These are phyloP conservation scores for Chionoecetes opilio DNA, from an alignment of 1,140 invertebrate genomes.

Conservation along the genomic window DNA sequence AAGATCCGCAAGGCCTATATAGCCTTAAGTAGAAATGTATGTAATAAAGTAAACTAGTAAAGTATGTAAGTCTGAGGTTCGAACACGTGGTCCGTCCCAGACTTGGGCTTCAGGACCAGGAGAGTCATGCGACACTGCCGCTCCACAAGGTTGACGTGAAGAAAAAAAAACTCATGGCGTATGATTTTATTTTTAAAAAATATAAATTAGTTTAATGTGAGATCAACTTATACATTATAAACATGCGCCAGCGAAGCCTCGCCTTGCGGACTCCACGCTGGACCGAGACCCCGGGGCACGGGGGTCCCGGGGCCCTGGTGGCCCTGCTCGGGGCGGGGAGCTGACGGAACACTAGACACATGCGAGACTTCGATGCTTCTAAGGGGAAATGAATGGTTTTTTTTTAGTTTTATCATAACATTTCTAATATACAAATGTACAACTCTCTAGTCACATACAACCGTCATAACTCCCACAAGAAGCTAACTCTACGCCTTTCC, in stretches of 20 bases:
- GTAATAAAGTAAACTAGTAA: too few species aligned
- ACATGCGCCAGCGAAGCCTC: not conserved
- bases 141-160: not conserved
- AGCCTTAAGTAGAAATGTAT: too few species aligned
- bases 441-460: not conserved
- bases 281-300: not conserved
- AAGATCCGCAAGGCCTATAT: too few species aligned
- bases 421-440: conserved; percentile 31
- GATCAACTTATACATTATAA: conserved; percentile 59
- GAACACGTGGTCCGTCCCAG: too few species aligned
- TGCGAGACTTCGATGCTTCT: not conserved
- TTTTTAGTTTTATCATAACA: not conserved
- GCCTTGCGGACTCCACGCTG: not conserved
- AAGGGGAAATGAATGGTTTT: not conserved
- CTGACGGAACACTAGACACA: not conserved
- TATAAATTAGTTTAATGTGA: conserved; percentile 67
- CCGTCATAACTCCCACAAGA: not conserved
- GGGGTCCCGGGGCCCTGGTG: too few species aligned
- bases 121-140: too few species aligned
- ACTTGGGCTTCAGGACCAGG: too few species aligned
- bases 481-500: not conserved
- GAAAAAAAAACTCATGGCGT: not conserved
- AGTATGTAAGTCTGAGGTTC: too few species aligned
- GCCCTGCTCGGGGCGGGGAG: not conserved
- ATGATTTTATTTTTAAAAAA: conserved; percentile 67